phyloP scores from a whole-genome alignment of 2,113 vertebrate species.

The Trichechus manatus region DNA sequence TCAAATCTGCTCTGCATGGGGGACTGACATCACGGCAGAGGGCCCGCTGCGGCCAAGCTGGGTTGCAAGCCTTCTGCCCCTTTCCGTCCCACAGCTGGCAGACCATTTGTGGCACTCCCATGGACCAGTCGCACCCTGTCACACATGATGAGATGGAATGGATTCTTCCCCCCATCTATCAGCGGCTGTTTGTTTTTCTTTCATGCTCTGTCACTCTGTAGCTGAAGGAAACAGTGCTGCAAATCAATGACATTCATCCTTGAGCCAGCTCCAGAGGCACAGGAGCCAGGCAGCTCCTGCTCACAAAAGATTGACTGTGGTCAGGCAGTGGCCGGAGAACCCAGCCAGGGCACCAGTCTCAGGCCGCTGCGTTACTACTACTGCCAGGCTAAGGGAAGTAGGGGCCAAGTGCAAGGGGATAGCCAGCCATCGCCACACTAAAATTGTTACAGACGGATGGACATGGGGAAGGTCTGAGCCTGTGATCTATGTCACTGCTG shows the following conservation, averaged over 20 bases:
- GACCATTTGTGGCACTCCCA: neutral
- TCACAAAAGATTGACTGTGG: constrained; percentile 7
- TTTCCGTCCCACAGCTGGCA: neutral
- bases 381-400: neutral
- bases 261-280: neutral
- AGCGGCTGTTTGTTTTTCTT: constrained; percentile 51
- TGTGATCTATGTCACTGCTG: neutral
- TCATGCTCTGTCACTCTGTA: neutral
- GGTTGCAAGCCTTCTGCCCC: constrained; percentile 8
- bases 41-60: neutral
- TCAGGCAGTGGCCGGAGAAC: neutral
- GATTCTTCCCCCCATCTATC: neutral
- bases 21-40: neutral
- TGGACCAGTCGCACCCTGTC: neutral
- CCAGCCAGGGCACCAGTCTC: neutral
- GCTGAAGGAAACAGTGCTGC: neutral
- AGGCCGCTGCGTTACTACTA: neutral
- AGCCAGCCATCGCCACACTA: neutral
- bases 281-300: neutral
- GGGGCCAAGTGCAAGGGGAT: neutral
- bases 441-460: neutral
- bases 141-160: constrained; percentile 56
- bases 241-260: constrained; percentile 32
- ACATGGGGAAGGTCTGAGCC: neutral
- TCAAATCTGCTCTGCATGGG: constrained; percentile 20